Evolutionary conservation across 2,797 vertebrate genomes (phyloP), one percentile per base, ranked within the genome.

Genomic region (Tinamus major): DNA sequence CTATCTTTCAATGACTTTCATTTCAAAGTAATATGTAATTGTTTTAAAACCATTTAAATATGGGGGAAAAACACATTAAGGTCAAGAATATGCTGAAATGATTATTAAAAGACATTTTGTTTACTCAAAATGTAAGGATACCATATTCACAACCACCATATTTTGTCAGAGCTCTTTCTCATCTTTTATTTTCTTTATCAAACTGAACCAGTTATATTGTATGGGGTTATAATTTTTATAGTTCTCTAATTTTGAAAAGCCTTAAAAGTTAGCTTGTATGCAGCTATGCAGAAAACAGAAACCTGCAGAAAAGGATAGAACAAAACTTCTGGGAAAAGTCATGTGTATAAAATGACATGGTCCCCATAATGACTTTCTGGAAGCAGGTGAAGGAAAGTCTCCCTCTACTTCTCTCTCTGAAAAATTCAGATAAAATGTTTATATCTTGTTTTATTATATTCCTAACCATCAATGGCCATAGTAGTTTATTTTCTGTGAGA

Each of bases 61-160:
- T 41, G 4, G 6, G 6, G 1, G 8, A 0, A 14, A 58, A 62
- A 1, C 8, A 41, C 24, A 3, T 61, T 55, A 26, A 11, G 6
- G 2, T 78, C 20, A 65, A 62, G 10, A 70, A 84, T 13, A 42
- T 27, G 51, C 29, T 29, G 31, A 72, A 87, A 85, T 41, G 0
- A 55, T 65, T 69, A 68, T 62, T 2, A 10, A 58, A 61, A 48
- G 1, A 35, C 27, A 72, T 53, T 44, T 62, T 49, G 31, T 20
- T n/a, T 56, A 56, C 31, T 56, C 75, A 69, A 3, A 10, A 14
- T 20, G 3, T 29, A 56, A 89, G 74, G 46, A 59, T 41, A 46
- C 10, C 1, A 48, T 2, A 0, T 31, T 81, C 10, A 2, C 1
- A 42, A 31, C 33, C 6, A 21, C 61, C 68, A 20, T 7, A 42